Conservation (phyloP, 2,113 vertebrate species). For the Callipepla squamata region DNA sequence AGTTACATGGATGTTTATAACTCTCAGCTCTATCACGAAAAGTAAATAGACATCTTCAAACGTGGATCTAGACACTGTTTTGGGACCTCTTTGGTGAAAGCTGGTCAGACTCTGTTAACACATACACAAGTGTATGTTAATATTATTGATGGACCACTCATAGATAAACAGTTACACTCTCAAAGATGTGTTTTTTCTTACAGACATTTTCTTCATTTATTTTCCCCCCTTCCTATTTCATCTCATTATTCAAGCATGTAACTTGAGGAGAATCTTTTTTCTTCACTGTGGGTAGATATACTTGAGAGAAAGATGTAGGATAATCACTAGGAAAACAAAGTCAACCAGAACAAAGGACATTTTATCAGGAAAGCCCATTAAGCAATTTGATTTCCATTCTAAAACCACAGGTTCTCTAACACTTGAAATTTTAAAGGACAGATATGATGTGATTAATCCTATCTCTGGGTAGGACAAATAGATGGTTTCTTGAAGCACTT, state of each 20-base stretch:
- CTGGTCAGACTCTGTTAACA: background rate
- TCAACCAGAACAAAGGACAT: background rate
- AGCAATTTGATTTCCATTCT: background rate
- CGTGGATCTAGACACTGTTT: background rate
- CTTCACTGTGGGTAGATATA: background rate
- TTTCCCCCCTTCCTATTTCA: background rate
- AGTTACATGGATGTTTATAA: background rate
- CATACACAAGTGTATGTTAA: background rate
- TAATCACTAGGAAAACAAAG: background rate
- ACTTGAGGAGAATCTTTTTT: background rate
- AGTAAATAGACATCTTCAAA: background rate
- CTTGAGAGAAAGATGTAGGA: background rate
- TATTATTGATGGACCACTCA: background rate
- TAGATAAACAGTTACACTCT: background rate
- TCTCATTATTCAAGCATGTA: background rate
- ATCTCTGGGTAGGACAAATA: background rate
- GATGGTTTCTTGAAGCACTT: background rate
- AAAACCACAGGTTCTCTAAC: background rate
- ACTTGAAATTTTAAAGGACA: background rate
- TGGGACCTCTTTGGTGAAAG: background rate
- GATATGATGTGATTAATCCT: background rate
- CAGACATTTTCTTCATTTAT: background rate
- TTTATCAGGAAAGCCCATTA: background rate
- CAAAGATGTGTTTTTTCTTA: background rate
- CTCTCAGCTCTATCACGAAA: background rate